Conservation (phyloP, 2,797 vertebrate genomes). For the Erethizon dorsatum region DNA sequence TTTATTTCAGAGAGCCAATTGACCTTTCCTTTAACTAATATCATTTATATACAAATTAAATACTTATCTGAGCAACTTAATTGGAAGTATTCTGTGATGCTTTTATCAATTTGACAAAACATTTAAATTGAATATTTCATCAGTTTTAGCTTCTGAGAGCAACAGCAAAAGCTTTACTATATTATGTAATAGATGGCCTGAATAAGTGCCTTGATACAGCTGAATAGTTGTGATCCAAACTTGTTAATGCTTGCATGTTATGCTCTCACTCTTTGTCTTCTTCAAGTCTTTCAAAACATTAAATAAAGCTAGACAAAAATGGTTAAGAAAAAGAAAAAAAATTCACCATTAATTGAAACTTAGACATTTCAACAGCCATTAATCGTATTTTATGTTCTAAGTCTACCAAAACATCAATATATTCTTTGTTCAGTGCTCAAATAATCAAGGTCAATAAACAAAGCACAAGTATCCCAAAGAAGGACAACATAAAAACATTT, state of each 20-base stretch:
- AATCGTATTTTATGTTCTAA: neutral
- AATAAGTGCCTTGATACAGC: neutral
- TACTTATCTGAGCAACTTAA: constrained; percentile 57
- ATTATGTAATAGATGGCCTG: rapidly evolving
- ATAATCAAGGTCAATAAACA: neutral
- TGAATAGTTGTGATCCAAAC: neutral
- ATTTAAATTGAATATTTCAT: constrained; percentile 55
- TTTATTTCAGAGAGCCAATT: constrained; percentile 48
- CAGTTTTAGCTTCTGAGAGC: constrained; percentile 44
- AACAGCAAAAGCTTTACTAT: neutral
- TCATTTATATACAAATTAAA: constrained; percentile 76
- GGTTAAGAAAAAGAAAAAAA: neutral
- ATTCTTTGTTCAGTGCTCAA: neutral
- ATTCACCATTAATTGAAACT: neutral
- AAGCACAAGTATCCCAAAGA: neutral
- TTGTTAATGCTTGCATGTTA: neutral
- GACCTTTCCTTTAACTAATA: constrained; percentile 77
- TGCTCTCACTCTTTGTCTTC: neutral
- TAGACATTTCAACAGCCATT: neutral
- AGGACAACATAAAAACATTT: neutral
- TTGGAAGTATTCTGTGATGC: constrained; percentile 61
- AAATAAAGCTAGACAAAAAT: neutral
- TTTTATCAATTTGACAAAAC: constrained; percentile 73
- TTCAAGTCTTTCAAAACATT: neutral
- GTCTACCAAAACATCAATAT: neutral